Percentiles rank a stretch among this genome's conserved stretches.
phyloP scores from a whole-genome alignment of 2,113 vertebrate genomes.

The Psilopsiagon aymara region DNA sequence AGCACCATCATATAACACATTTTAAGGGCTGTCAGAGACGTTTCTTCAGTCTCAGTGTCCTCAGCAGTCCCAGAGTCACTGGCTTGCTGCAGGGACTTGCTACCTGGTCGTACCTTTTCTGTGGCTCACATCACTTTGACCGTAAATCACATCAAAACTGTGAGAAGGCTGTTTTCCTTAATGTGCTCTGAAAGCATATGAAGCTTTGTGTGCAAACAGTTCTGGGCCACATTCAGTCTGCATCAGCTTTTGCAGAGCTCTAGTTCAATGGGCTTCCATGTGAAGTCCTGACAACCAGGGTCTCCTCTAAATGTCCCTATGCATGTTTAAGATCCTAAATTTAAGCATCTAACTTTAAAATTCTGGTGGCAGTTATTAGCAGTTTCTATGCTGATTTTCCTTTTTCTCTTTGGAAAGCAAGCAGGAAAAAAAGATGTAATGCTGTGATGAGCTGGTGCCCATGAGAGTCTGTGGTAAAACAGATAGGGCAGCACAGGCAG shows the following conservation, averaged over 20 bases:
- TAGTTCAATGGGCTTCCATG: neutral
- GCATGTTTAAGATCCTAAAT: neutral
- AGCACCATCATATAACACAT: slow-evolving; percentile 52
- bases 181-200: neutral
- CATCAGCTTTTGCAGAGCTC: neutral
- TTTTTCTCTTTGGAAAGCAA: neutral
- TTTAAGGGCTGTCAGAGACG: slow-evolving; percentile 62
- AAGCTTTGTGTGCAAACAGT: slow-evolving; percentile 26
- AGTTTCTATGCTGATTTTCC: neutral
- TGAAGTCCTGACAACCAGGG: neutral
- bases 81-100: slow-evolving; percentile 51
- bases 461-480: neutral
- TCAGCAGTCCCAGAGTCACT: slow-evolving; percentile 9
- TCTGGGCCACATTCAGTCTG: neutral
- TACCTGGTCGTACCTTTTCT: slow-evolving; percentile 51
- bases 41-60: slow-evolving; percentile 34
- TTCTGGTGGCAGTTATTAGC: neutral
- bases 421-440: neutral
- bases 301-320: accelerated
- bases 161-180: slow-evolving; percentile 5
- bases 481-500: neutral
- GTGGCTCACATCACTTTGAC: slow-evolving; percentile 20
- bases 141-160: neutral
- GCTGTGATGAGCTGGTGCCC: neutral
- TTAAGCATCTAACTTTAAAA: neutral